Percentiles rank a stretch among this genome's conserved stretches.
These are phyloP conservation scores for Theristicus caerulescens DNA, from an alignment of 2,113 vertebrate genomes.

Conservation along the genomic window DNA sequence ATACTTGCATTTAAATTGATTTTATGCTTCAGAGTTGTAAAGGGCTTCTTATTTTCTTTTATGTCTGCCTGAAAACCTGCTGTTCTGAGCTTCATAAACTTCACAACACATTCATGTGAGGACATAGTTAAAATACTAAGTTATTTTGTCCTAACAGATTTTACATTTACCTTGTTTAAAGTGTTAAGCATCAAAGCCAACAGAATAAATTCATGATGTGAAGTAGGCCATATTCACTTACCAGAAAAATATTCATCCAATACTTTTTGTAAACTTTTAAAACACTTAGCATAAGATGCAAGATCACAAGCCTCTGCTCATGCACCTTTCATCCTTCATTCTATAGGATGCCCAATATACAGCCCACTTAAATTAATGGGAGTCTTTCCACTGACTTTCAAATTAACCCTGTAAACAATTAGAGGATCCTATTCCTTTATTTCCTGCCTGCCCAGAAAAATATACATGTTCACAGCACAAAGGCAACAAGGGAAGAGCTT, in stretches of 20 bases:
- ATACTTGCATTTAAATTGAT: background rate
- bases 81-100: background rate
- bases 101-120: background rate
- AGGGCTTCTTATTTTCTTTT: background rate
- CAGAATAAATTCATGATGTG: background rate
- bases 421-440: background rate
- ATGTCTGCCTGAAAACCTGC: background rate
- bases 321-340: background rate
- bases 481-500: background rate
- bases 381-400: background rate
- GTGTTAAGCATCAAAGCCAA: constrained; percentile 13
- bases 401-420: background rate
- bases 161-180: background rate
- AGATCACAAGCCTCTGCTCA: background rate
- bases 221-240: background rate
- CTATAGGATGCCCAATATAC: background rate
- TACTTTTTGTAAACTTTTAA: constrained; percentile 7
- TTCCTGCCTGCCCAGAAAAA: background rate
- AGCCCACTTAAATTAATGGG: background rate
- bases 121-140: background rate
- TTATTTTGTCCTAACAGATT: background rate
- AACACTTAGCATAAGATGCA: background rate
- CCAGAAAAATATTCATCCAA: background rate
- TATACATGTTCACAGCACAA: background rate
- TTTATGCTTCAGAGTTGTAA: background rate